phyloP scores from a whole-genome alignment of 2,888 invertebrate species.

The Rhabditoides inermis region DNA sequence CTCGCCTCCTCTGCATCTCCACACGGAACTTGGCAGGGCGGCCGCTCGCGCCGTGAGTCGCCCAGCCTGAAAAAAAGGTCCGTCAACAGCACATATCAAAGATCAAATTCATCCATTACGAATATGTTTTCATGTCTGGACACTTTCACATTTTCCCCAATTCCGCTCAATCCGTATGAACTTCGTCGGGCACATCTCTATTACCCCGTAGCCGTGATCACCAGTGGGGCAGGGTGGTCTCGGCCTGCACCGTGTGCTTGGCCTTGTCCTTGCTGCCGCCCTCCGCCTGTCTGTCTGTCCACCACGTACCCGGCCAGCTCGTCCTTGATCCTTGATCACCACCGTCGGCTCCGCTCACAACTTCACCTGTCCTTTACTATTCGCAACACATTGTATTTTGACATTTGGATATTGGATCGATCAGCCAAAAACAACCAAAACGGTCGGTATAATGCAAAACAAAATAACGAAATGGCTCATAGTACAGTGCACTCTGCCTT shows the following conservation, averaged over 20 bases:
- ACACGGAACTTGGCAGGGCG: conserved; percentile 71
- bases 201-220: conserved; percentile 61
- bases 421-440: conserved; percentile 6
- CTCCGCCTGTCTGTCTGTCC: conserved; percentile 72
- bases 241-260: conserved; percentile 65
- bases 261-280: conserved; percentile 81
- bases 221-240: conserved; percentile 83
- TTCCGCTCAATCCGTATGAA: too few species aligned
- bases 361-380: too few species aligned
- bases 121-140: too few species aligned
- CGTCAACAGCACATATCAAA: too few species aligned
- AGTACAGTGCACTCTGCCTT: too few species aligned
- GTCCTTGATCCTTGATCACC: conserved; percentile 78
- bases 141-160: neutral
- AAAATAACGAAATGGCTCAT: neutral
- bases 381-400: conserved; percentile 13
- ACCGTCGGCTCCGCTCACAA: conserved; percentile 76
- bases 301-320: conserved; percentile 67
- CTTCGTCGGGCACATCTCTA: too few species aligned
- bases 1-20: conserved; percentile 75
- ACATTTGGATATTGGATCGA: conserved; percentile 25
- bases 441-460: neutral
- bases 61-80: conserved; percentile 73
- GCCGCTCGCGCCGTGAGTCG: conserved; percentile 66
- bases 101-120: too few species aligned